phyloP scores from a whole-genome alignment of 2,113 vertebrate species.

The Hassar affinis region DNA sequence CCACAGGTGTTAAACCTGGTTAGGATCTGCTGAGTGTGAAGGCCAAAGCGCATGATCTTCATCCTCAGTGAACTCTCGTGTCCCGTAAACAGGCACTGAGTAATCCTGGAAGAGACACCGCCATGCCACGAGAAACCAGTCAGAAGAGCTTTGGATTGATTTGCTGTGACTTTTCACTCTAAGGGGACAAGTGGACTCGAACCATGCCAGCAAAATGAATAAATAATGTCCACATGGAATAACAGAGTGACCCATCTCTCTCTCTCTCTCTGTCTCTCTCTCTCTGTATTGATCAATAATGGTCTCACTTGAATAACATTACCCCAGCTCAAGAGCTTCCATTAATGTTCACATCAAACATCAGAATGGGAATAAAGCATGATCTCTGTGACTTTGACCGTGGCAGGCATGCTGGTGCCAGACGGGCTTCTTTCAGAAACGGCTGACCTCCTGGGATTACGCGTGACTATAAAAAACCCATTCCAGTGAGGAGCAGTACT shows the following conservation, averaged over 20 bases:
- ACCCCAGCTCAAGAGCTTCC: not conserved
- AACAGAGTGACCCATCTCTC: not conserved
- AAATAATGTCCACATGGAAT: too few species aligned
- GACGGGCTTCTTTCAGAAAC: not conserved
- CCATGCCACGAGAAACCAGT: too few species aligned
- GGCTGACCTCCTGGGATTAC: too few species aligned
- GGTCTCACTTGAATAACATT: not conserved
- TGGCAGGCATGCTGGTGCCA: not conserved
- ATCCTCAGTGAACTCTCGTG: too few species aligned
- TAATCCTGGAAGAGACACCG: too few species aligned
- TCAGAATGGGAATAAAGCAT: not conserved
- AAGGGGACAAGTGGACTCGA: not conserved
- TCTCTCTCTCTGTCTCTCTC: not conserved
- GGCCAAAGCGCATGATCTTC: too few species aligned
- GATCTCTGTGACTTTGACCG: not conserved
- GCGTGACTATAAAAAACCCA: not conserved
- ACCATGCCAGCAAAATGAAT: too few species aligned
- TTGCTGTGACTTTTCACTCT: too few species aligned
- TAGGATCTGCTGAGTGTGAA: too few species aligned
- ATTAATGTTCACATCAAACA: not conserved
- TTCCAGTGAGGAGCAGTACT: not conserved
- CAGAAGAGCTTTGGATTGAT: too few species aligned
- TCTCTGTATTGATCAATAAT: not conserved
- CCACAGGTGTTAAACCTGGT: too few species aligned
- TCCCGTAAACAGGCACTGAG: too few species aligned